A percentile compares a stretch with the other conserved stretches of the same genome.
Evolutionary conservation across 2,113 vertebrate species (phyloP).

Genomic region (Bucco capensis): DNA sequence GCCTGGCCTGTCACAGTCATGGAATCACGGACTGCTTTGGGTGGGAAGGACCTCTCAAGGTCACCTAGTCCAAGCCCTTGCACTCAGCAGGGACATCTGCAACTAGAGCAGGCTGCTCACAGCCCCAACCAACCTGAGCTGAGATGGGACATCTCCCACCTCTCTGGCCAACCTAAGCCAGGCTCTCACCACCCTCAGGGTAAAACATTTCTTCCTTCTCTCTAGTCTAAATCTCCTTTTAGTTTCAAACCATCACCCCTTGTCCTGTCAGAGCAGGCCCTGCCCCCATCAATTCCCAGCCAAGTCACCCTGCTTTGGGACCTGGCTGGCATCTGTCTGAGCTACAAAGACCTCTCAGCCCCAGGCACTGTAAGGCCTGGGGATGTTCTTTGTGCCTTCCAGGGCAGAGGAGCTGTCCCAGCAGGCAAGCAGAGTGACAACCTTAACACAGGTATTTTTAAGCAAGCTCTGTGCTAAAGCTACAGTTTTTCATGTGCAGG

Average conservation of each 20-base stretch:
- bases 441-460: not conserved
- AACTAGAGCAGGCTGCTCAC: not conserved
- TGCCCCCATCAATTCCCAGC: not conserved
- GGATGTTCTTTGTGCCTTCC: not conserved
- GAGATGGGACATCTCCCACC: not conserved
- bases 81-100: not conserved
- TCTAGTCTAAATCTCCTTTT: not conserved
- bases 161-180: not conserved
- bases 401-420: not conserved
- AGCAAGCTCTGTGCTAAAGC: not conserved
- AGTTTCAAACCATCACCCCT: not conserved
- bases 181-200: not conserved
- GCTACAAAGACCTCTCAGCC: not conserved
- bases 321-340: not conserved
- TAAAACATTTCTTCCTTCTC: not conserved
- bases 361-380: fast-evolving
- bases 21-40: not conserved
- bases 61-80: not conserved
- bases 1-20: not conserved
- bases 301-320: not conserved
- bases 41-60: not conserved
- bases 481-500: not conserved
- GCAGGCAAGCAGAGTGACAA: not conserved
- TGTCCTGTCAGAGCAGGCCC: not conserved
- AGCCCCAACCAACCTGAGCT: not conserved